Evolutionary conservation across 1,140 invertebrate species (phyloP), one percentile per base, ranked within the genome.

Genomic region (Achroia grisella): DNA sequence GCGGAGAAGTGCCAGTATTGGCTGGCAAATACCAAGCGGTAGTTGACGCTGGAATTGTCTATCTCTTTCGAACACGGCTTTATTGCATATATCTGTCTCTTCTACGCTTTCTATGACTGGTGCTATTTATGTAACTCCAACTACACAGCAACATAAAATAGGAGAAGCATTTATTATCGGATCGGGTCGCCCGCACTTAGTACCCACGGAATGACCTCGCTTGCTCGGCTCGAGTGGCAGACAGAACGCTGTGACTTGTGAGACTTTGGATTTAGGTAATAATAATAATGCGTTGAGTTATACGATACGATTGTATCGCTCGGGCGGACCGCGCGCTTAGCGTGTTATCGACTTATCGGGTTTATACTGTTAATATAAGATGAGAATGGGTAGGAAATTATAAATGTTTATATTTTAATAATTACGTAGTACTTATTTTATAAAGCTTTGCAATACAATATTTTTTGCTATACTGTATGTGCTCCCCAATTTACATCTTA

Each of bases 1-100:
- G 54, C 56, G 56, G 60, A 62, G 62, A 59, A 60, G 53, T 82
- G 75, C 72, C 75, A 82, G 68, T 68, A 79, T 76, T 77, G 74
- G 68, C 61, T 72, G 66, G 67, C 73, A 77, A 57, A 69, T 66
- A 64, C 53, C 66, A 63, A 71, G 58, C 54, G 37, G 46, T 52
- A 58, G 55, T 44, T 54, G 49, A 54, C 52, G 52, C 40, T 51
- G 44, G 14, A 10, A 27, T 52, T 36, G 10, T 27, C 48, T 52
- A 23, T 78, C 71, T 61, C 58, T 52, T 28, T 81, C 56, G 15
- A 52, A 48, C 69, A 14, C 10, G 10, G 2, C 8, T n/a, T 8
- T 10, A 39, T 36, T 33, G n/a, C 39, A 40, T 59, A 41, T 49
- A 14, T 40, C 44, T 50, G 30, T 69, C 60, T 63, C 59, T 39